phyloP scores from a whole-genome alignment of 2,888 invertebrate species.

The Frankliniella intonsa region DNA sequence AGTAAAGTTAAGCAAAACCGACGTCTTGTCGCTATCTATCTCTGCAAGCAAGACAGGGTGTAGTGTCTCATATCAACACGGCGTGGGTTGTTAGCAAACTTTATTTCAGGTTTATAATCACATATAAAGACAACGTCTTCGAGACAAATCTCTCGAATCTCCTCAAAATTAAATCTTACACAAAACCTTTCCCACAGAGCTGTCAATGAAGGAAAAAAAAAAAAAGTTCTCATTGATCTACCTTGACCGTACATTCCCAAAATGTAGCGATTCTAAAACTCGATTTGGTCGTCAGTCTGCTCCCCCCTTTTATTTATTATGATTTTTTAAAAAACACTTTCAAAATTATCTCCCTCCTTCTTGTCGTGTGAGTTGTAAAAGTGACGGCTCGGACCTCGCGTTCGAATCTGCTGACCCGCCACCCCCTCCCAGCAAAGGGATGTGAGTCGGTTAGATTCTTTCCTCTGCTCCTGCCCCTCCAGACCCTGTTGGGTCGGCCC shows the following conservation, averaged over 20 bases:
- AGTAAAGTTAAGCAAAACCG: too few relatives aligned
- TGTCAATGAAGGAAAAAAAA: neutral
- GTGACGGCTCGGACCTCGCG: neutral
- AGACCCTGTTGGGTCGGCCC: neutral
- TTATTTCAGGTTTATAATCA: slow-evolving; percentile 23
- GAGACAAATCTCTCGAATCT: slow-evolving; percentile 10
- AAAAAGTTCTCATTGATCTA: neutral
- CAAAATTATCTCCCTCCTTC: neutral
- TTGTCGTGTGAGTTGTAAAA: neutral
- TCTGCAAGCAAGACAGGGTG: neutral
- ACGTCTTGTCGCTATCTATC: too few relatives aligned
- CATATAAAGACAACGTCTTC: slow-evolving; percentile 17
- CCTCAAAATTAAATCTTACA: slow-evolving; percentile 14
- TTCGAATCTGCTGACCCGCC: neutral
- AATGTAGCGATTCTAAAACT: neutral
- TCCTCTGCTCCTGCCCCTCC: neutral
- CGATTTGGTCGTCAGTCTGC: slow-evolving; percentile 26
- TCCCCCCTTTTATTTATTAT: slow-evolving; percentile 3
- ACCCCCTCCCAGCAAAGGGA: neutral
- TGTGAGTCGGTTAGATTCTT: neutral
- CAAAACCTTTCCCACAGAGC: neutral
- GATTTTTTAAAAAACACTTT: neutral
- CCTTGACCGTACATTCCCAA: neutral
- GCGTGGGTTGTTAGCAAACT: slow-evolving; percentile 22
- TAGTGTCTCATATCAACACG: neutral